Evolutionary conservation across 2,113 vertebrate genomes (phyloP), one percentile per base, ranked within the genome.

Genomic region (Corynorhinus townsendii): DNA sequence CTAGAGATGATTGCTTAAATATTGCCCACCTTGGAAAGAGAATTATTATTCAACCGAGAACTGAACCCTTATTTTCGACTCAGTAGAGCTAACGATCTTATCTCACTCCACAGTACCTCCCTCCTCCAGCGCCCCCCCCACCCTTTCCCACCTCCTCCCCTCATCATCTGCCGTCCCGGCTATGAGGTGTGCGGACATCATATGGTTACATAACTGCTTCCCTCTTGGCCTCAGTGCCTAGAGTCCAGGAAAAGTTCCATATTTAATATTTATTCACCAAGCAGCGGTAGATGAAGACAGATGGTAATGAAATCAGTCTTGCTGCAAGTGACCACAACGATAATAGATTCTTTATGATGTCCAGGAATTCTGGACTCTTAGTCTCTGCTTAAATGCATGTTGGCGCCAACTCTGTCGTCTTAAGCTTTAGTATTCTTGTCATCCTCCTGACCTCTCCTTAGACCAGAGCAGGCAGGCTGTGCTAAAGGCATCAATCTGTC

Each of bases 261-360:
- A 98, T 98, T 98, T 98, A 98, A 98, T 98, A 98, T 98, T 98
- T 98, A 98, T 98, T 98, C 98, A 97, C 96, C 86, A 96, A 97
- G 97, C 95, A 93, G 96, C 16, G 3, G 97, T 98, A 95, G 98
- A 98, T 98, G 98, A 98, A 98, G 98, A 98, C 98, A 98, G 98
- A 98, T 98, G 97, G 98, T 98, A 98, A 98, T 98, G 98, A 98
- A 98, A 98, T 97, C 98, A 98, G 97, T 15, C 96, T 98, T 98
- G 98, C 98, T 98, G 98, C 98, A 98, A 98, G 98, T 98, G 97
- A 98, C 98, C 98, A 97, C 98, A 98, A 98, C 97, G 98, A 98
- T 98, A 98, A 98, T 98, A 98, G 98, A 98, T 98, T 98, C 98
- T 98, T 98, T 98, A 98, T 98, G 98, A 98, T 98, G 98, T 98